Base-by-base conservation (phyloP, 2,888 invertebrate species). In the Zygothrica quintamaculata region DNA sequence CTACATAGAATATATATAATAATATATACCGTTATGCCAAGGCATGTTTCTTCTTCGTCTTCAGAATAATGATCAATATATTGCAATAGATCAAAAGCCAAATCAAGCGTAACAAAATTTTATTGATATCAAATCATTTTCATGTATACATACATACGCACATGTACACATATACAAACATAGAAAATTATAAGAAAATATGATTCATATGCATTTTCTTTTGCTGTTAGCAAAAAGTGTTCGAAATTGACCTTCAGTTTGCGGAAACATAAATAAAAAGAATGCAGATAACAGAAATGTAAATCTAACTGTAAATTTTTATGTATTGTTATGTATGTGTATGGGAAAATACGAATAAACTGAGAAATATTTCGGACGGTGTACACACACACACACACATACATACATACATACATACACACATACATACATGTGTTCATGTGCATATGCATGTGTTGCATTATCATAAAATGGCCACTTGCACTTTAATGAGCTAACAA, bases 401-500 rank as follows among this genome's bases (percentile, higher is more conserved):
- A 4, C 16, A 11, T 11, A 9, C 9, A 11, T 22, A 13, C 43
- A 3, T 37, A 11, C 36, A 47, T 48, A 18, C n/a, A 31, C 11
- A 31, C 6, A 31, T 31, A 5, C 9, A 31, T 31, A 2, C 11
- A 31, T n/a, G 8, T 29, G 16, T 11, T 7, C 9, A 11, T 22
- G 12, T 50, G 5, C 31, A 11, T 42, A 47, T 48, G 29, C n/a
- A n/a, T n/a, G n/a, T n/a, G n/a, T n/a, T 59, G 25, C 31, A 40
- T 61, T 46, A 46, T 22, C 3, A 22, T 22, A 22, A 22, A 22
- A 22, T 22, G 46, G 39, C 81, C 64, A 74, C 68, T 77, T 84
- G 64, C 65, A 68, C 40, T 58, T 40, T 81, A 79, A 79, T 80
- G 59, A 75, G 79, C 72, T 68, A 62, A 80, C 80, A 80, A 80